Evolutionary conservation across 1,140 invertebrate species (phyloP), one percentile per base, ranked within the genome.

Genomic region (Heliconius eleuchia): DNA sequence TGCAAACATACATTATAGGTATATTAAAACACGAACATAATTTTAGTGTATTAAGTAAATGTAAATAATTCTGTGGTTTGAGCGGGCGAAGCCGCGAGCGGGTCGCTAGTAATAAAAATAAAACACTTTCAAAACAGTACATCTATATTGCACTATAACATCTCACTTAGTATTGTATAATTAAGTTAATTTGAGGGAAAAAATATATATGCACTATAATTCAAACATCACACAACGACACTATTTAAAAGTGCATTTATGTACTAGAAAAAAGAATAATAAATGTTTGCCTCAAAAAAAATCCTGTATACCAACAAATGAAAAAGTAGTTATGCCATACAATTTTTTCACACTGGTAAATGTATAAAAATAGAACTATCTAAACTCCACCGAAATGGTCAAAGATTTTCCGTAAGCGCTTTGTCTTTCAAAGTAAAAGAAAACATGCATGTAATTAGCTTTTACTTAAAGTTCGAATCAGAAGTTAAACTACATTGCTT

Each of bases 91-190:
- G 23, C 23, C 23, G 23, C 23, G 23, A 23, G 23, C 23, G 23
- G 23, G 23, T 23, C 23, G 23, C 23, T 23, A 23, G 23, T 23
- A 57, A 66, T 16, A 30, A 27, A 86, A 91, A 88, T 88, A 83
- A 91, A 89, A 91, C 79, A 76, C 5, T 39, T 72, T 71, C 90
- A 88, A 93, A 93, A 92, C 91, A 94, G 85, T 94, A 93, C 89
- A 87, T 94, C 92, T 94, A 92, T 93, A 92, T 93, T 94, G 91
- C 92, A 94, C 91, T 94, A 92, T 94, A 93, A 93, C 92, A 92
- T 94, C 88, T 93, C 91, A 94, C 88, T 91, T 89, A 87, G 82
- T 90, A 90, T 90, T 91, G 86, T 92, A 92, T 87, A 92, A 90
- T 89, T 88, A 82, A 87, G 82, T 79, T 84, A 80, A 85, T 7